Percentiles rank a stretch among this genome's conserved stretches.
phyloP scores from a whole-genome alignment of 2,113 vertebrate genomes.

The Strix uralensis region DNA sequence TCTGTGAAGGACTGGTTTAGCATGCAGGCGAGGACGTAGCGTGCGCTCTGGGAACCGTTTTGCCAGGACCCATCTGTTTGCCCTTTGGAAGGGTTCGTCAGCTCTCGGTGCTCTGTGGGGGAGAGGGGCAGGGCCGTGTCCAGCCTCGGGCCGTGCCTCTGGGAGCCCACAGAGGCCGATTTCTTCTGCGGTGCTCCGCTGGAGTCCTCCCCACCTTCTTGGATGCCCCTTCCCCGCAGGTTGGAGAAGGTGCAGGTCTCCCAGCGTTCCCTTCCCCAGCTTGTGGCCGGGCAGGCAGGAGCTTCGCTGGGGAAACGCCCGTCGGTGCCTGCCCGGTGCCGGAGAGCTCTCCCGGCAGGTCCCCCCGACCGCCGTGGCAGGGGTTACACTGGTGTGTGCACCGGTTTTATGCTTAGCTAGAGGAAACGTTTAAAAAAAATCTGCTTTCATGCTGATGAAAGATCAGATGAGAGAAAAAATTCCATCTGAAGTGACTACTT shows the following conservation, averaged over 20 bases:
- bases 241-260: neutral
- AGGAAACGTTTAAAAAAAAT: neutral
- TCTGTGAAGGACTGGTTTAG: neutral
- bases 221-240: neutral
- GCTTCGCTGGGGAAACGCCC: neutral
- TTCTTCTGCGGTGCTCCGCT: neutral
- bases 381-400: neutral
- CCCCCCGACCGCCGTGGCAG: too few species aligned
- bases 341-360: fast-evolving
- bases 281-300: neutral
- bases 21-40: neutral
- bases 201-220: too few species aligned
- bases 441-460: slow-evolving; percentile 1
- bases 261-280: fast-evolving
- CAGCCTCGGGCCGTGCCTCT: neutral
- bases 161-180: fast-evolving
- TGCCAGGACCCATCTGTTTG: neutral
- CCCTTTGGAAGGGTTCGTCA: neutral
- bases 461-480: neutral
- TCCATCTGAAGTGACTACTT: neutral
- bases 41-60: fast-evolving
- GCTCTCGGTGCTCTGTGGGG: neutral
- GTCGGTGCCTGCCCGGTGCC: fast-evolving
- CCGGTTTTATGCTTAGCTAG: neutral
- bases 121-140: neutral